A percentile compares a stretch with the other conserved stretches of the same genome.
Evolutionary conservation across 2,113 vertebrate genomes (phyloP).

Genomic region (Scartelaos histophorus): DNA sequence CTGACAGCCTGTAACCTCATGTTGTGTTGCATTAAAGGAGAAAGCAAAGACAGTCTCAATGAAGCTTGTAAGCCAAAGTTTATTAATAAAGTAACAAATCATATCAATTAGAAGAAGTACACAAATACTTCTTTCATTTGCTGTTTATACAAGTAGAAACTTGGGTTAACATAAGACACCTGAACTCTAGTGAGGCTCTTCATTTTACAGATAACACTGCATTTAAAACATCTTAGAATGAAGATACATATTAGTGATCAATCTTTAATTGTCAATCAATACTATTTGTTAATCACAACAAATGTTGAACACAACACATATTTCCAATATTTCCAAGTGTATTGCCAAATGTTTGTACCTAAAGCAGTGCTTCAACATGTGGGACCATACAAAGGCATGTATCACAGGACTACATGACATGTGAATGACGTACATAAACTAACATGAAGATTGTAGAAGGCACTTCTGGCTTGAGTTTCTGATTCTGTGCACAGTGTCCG

Average conservation of each 20-base stretch:
- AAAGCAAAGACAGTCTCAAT: neutral
- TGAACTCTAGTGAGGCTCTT: neutral
- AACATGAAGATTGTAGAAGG: conserved; percentile 44
- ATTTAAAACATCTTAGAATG: neutral
- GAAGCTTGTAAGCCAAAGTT: conserved; percentile 77
- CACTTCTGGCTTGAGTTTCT: conserved; percentile 56
- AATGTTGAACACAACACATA: neutral
- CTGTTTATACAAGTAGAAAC: conserved; percentile 61
- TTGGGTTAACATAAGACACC: conserved; percentile 41
- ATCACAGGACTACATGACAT: conserved; percentile 42
- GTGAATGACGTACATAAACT: conserved; percentile 51
- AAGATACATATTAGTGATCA: neutral
- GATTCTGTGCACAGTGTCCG: conserved; percentile 76
- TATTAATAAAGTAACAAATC: conserved; percentile 75
- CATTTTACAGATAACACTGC: neutral
- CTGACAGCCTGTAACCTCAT: too few relatives aligned
- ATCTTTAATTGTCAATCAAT: neutral
- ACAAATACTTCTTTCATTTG: conserved; percentile 62
- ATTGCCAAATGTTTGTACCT: neutral
- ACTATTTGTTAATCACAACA: neutral
- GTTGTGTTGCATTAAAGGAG: too few relatives aligned
- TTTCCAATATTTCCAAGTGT: neutral
- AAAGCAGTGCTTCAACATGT: conserved; percentile 21
- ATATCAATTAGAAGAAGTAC: conserved; percentile 53
- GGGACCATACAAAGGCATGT: conserved; percentile 31